Conservation (phyloP, 53 echinoderm and acorn worm species). For the Temnopleurus reevesii region DNA sequence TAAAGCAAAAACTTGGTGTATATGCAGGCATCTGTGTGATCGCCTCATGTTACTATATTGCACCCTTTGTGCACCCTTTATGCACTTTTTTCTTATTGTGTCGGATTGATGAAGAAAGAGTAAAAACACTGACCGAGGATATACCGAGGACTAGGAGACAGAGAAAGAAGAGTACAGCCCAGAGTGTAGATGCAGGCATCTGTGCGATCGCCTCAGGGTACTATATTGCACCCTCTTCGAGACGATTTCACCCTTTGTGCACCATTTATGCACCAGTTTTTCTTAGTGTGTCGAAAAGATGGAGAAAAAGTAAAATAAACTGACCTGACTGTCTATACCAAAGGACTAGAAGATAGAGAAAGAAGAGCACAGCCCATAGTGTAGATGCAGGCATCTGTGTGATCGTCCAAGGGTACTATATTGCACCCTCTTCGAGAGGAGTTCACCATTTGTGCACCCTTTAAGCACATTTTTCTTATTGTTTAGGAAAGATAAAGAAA, state of each 20-base stretch:
- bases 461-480: background rate
- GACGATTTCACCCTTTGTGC: constrained; percentile 27
- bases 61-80: too few species aligned
- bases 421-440: constrained; percentile 39
- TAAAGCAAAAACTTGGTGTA: constrained; percentile 22
- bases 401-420: constrained; percentile 56
- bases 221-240: constrained; percentile 18
- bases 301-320: too few species aligned
- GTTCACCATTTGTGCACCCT: constrained; percentile 9
- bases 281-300: too few species aligned
- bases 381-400: constrained; percentile 40
- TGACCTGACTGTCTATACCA: constrained; percentile 55
- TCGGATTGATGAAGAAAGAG: too few species aligned
- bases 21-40: constrained; percentile 35
- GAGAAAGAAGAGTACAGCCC: constrained; percentile 60
- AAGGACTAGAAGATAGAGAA: constrained; percentile 62
- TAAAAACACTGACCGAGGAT: too few species aligned
- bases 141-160: constrained; percentile 66
- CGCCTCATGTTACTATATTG: too few species aligned
- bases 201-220: constrained; percentile 62
- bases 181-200: constrained; percentile 37
- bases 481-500: too few species aligned
- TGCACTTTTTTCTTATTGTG: background rate
- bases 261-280: background rate
- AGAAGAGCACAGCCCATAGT: constrained; percentile 55